These are phyloP conservation scores for Gambusia affinis DNA, from an alignment of 2,113 vertebrate species.

Conservation along the genomic window DNA sequence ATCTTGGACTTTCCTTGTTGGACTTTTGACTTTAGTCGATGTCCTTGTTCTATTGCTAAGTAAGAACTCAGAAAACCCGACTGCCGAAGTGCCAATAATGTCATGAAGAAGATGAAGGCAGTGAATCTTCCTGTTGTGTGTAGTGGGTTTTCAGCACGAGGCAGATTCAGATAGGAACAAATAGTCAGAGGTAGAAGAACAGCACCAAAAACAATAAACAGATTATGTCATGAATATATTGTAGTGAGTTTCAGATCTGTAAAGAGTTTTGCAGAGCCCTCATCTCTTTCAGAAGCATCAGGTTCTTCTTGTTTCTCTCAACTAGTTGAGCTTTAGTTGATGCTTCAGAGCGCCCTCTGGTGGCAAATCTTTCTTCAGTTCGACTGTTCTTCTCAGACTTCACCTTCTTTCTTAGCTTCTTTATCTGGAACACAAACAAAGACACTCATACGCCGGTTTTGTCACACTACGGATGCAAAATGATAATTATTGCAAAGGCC, in stretches of 20 bases:
- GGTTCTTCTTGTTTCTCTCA: constrained; percentile 86
- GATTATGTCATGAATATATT: constrained; percentile 5
- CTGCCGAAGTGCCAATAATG: not conserved
- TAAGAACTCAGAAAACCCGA: not conserved
- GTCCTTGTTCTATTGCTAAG: not conserved
- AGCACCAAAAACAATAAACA: constrained; percentile 15
- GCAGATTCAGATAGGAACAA: constrained; percentile 3
- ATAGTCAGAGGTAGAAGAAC: not conserved
- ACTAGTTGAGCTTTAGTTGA: constrained; percentile 81
- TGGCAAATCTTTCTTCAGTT: constrained; percentile 69
- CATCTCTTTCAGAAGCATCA: constrained; percentile 91
- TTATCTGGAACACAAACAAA: constrained; percentile 75
- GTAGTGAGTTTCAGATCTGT: constrained; percentile 72
- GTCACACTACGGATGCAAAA: not conserved
- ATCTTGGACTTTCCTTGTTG: not conserved
- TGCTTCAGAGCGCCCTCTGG: constrained; percentile 73
- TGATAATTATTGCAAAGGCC: not conserved
- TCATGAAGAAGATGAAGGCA: not conserved
- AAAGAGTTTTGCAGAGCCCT: constrained; percentile 90
- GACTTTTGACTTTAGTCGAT: not conserved
- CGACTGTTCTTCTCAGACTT: constrained; percentile 56
- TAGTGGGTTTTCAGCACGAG: not conserved
- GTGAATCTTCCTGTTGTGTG: not conserved
- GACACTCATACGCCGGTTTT: not conserved
- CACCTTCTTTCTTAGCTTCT: constrained; percentile 81